Percentiles rank a stretch among this genome's conserved stretches.
Conservation (phyloP, 2,888 invertebrate species). For the Sphaerophoria rueppellii region DNA sequence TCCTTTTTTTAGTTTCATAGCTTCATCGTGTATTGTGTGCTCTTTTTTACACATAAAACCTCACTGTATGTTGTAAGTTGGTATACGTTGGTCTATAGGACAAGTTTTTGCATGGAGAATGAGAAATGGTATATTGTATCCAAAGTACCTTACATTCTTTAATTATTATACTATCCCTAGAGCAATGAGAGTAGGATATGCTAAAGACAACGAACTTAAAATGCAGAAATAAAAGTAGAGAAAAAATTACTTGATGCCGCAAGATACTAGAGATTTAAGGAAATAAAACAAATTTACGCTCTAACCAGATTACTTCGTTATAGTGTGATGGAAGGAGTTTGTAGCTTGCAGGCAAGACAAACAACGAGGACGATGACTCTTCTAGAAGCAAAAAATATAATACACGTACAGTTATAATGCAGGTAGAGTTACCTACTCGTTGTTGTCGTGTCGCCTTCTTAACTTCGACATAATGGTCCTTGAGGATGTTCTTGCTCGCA, state of each 20-base stretch:
- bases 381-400: slow-evolving; percentile 41
- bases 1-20: not conserved
- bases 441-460: too few species aligned
- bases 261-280: slow-evolving; percentile 54
- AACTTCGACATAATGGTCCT: too few species aligned
- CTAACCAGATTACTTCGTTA: slow-evolving; percentile 50
- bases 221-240: slow-evolving; percentile 19
- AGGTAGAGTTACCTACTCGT: not conserved
- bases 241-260: slow-evolving; percentile 27
- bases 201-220: slow-evolving; percentile 36
- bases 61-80: not conserved
- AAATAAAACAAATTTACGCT: slow-evolving; percentile 70
- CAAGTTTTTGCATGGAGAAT: slow-evolving; percentile 4
- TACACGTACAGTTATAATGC: slow-evolving; percentile 41
- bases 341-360: slow-evolving; percentile 18
- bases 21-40: too few species aligned
- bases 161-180: slow-evolving; percentile 67
- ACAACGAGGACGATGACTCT: slow-evolving; percentile 48
- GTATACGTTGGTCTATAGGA: not conserved
- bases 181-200: slow-evolving; percentile 52
- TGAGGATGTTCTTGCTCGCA: too few species aligned
- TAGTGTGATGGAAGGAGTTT: not conserved
- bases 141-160: slow-evolving; percentile 48
- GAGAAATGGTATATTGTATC: not conserved
- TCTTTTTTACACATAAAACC: too few species aligned